These are phyloP conservation scores for Isotomurus palustris DNA, from an alignment of 2,888 invertebrate genomes.

Conservation along the genomic window DNA sequence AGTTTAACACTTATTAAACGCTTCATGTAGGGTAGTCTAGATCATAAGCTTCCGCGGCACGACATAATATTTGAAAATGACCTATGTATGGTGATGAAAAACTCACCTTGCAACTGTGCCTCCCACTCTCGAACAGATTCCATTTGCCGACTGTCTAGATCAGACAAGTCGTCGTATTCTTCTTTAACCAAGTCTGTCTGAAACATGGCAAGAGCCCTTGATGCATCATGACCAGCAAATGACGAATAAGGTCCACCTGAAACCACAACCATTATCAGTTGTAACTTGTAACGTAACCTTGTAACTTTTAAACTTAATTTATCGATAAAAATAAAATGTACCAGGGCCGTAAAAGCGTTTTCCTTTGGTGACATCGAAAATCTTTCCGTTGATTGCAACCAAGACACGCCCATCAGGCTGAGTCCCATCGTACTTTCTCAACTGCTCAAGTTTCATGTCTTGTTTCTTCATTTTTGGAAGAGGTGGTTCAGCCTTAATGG, in stretches of 20 bases:
- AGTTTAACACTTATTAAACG: background rate
- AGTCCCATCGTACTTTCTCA: constrained; percentile 79
- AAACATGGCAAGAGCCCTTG: constrained; percentile 90
- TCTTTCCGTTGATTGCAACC: constrained; percentile 88
- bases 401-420: constrained; percentile 81
- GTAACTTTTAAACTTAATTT: background rate
- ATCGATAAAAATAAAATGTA: too few relatives aligned
- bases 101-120: constrained; percentile 85
- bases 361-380: constrained; percentile 90
- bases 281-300: background rate
- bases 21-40: too few relatives aligned
- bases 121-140: constrained; percentile 96
- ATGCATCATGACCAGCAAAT: constrained; percentile 93
- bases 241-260: constrained; percentile 88
- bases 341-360: constrained; percentile 91
- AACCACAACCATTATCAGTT: constrained; percentile 1
- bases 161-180: constrained; percentile 92
- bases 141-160: constrained; percentile 88
- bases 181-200: constrained; percentile 73
- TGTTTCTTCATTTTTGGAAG: constrained; percentile 74
- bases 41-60: too few relatives aligned
- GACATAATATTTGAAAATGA: too few relatives aligned
- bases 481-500: constrained; percentile 53
- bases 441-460: constrained; percentile 84
- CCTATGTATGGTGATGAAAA: too few relatives aligned